phyloP scores from a whole-genome alignment of 1,140 invertebrate genomes.

The Ceratina calcarata region DNA sequence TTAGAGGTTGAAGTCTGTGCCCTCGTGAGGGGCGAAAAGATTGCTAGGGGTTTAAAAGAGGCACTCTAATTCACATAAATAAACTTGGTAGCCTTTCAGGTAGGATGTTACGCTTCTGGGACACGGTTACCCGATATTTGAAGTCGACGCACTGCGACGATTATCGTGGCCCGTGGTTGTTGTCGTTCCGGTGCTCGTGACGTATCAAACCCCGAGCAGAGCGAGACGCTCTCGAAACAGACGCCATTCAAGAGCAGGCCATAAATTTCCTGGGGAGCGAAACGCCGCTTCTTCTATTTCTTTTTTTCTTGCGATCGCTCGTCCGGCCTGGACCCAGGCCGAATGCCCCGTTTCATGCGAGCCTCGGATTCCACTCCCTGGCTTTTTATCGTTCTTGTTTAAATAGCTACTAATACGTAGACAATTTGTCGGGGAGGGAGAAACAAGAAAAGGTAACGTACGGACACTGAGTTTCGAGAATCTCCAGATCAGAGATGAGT shows the following conservation, averaged over 20 bases:
- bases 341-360: conserved; percentile 42
- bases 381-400: conserved; percentile 35
- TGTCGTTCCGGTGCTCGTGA: conserved; percentile 61
- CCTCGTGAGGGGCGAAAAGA: neutral
- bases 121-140: conserved; percentile 27
- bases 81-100: neutral
- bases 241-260: conserved; percentile 46
- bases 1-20: too few species aligned
- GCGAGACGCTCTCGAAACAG: conserved; percentile 44
- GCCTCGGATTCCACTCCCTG: conserved; percentile 30
- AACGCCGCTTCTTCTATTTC: conserved; percentile 25
- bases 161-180: conserved; percentile 20
- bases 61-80: conserved; percentile 37
- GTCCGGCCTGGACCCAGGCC: conserved; percentile 7
- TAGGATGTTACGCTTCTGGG: conserved; percentile 37
- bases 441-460: neutral
- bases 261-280: conserved; percentile 48
- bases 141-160: conserved; percentile 16
- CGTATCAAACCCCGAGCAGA: conserved; percentile 54
- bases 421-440: conserved; percentile 32
- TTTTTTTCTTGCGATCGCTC: conserved; percentile 19
- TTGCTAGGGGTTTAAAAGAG: neutral
- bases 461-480: neutral
- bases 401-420: conserved; percentile 37
- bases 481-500: neutral